Evolutionary conservation across 2,888 invertebrate species (phyloP).

Genomic region (Cistogaster globosa): DNA sequence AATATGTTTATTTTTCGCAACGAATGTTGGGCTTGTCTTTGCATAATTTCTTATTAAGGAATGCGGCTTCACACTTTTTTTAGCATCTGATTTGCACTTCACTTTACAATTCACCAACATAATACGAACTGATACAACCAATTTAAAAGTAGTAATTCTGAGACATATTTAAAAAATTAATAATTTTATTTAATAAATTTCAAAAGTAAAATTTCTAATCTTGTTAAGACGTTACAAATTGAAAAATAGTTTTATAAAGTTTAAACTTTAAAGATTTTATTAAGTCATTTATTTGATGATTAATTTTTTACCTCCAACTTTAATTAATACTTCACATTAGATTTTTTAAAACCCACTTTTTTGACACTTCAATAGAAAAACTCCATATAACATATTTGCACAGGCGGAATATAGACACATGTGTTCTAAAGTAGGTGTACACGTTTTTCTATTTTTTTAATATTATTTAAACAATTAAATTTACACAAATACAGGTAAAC

Average conservation of each 20-base stretch:
- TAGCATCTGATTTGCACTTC: too few relatives aligned
- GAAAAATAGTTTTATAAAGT: neutral
- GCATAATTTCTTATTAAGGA: too few relatives aligned
- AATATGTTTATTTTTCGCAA: too few relatives aligned
- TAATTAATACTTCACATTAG: conserved; percentile 3
- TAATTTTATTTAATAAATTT: too few relatives aligned
- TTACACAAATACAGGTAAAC: neutral
- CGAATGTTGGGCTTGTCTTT: too few relatives aligned
- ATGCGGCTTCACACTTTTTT: too few relatives aligned
- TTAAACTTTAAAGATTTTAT: neutral
- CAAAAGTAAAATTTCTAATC: too few relatives aligned
- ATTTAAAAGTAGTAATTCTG: too few relatives aligned
- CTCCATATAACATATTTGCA: conserved; percentile 23
- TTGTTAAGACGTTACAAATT: neutral
- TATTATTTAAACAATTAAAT: neutral
- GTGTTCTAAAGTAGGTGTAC: conserved; percentile 27
- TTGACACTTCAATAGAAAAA: conserved; percentile 44
- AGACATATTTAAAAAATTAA: too few relatives aligned
- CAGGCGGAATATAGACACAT: neutral
- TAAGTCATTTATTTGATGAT: neutral
- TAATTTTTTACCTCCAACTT: neutral
- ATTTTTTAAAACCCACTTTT: conserved; percentile 54
- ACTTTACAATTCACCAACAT: too few relatives aligned
- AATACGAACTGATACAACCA: too few relatives aligned
- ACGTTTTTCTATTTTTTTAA: conserved; percentile 14